Conservation (phyloP, 2,888 invertebrate species). For the Coenonympha glycerion region DNA sequence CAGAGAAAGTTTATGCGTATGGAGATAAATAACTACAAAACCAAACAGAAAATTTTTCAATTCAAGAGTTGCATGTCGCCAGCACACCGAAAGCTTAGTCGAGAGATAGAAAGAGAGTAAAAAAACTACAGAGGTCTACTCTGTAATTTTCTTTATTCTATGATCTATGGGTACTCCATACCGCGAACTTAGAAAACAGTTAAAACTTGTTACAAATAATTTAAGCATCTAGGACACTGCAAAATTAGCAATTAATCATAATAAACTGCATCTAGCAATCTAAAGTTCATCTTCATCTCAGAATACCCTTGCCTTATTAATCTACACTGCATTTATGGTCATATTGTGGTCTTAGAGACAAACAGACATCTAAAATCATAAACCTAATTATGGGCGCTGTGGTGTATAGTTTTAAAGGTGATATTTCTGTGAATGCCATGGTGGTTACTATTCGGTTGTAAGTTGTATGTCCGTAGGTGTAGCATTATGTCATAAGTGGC, state of each 20-base stretch:
- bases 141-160: too few relatives aligned
- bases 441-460: constrained; percentile 1
- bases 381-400: not conserved
- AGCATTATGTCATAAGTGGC: constrained; percentile 29
- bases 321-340: not conserved
- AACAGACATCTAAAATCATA: not conserved
- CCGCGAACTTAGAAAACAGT: too few relatives aligned
- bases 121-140: too few relatives aligned
- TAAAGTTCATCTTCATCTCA: constrained; percentile 13
- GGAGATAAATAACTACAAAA: too few relatives aligned
- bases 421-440: not conserved
- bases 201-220: too few relatives aligned
- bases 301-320: not conserved
- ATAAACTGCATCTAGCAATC: constrained; percentile 14
- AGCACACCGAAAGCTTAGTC: too few relatives aligned
- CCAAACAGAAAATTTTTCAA: too few relatives aligned
- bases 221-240: not conserved
- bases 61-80: too few relatives aligned
- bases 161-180: too few relatives aligned
- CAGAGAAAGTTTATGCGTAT: too few relatives aligned
- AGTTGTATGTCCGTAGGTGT: constrained; percentile 24
- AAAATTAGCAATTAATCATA: constrained; percentile 14
- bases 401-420: not conserved
- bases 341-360: not conserved
- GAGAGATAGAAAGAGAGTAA: too few relatives aligned